Evolutionary conservation across 2,113 vertebrate species (phyloP), one percentile per base, ranked within the genome.

Genomic region (Vulpes ferrilata): DNA sequence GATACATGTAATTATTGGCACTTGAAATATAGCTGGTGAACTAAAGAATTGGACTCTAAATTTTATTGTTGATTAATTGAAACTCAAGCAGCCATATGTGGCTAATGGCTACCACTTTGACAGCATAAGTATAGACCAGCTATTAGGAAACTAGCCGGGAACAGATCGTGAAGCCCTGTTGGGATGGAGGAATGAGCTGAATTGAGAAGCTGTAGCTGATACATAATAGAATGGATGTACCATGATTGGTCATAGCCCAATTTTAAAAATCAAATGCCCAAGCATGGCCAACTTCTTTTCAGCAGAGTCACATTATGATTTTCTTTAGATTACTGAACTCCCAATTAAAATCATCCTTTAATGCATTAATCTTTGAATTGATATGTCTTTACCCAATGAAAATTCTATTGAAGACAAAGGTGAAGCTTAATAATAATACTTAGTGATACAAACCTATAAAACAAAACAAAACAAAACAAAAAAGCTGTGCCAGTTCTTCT

Each of bases 51-150:
- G 2, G 74, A 55, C 55, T 82, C 92, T 94, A 53, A 3, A 43
- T 59, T 86, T 25, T 79, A 71, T 69, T 51, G 22, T 85, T 92
- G 81, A 67, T 73, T 71, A 94, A 69, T 64, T 84, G 67, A 38
- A 81, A 82, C 19, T 94, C 53, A 11, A 5, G 35, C 15, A 90
- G 60, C 43, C 55, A 22, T 16, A 3, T 30, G 10, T 82, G 30
- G 55, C 35, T 48, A 2, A 51, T 4, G n/a, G 27, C 84, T 80
- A 22, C 59, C 57, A 2, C 53, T 60, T 51, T 76, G 17, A 53
- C 15, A 32, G 38, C 6, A 0, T 23, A 53, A 23, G 3, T 11
- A 1, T 38, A 80, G 60, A 76, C n/a, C 55, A 0, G 38, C 51
- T 55, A 3, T 38, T 83, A 74, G 60, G 35, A 69, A 92, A 32